Evolutionary conservation across 2,888 invertebrate species (phyloP), one percentile per base, ranked within the genome.

Genomic region (Sialis lutaria): DNA sequence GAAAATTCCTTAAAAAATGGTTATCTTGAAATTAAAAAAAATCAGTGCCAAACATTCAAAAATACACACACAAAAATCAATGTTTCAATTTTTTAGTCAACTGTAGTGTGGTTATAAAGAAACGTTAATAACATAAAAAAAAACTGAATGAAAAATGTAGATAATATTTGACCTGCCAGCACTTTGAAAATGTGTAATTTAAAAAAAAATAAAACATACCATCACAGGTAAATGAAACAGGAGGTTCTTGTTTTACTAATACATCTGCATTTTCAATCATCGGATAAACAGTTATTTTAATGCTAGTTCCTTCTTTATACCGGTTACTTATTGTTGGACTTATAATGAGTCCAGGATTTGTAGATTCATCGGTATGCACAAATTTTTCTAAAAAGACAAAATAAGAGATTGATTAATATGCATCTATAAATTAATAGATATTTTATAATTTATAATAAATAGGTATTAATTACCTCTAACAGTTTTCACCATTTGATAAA

Each of bases 211-310:
- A 40, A 45, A 51, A 56, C 71, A 71, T 67, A 91, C 92, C 86
- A 67, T 93, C 91, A 60, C 92, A 92, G 35, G 92, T 93, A 64
- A 96, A 95, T 8, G 77, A 77, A 55, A 91, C 78, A 6, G 92
- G 87, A 52, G 61, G 62, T 41, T 44, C 33, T 39, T 44, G 42
- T 30, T 39, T 60, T 47, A 60, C 60, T 22, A 65, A 53, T 12
- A 67, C 62, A 53, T 65, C 62, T 7, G 62, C 63, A 50, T 62
- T 64, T 42, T 63, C 61, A 53, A 69, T 64, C 55, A 70, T 69
- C 4, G 79, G 77, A 64, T 79, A 79, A 50, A 96, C 86, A 57
- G 88, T 73, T 53, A 96, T 70, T 68, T 93, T 93, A 55, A 95
- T 85, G 62, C 91, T 92, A 44, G 89, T 86, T 53, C 82, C 76